Evolutionary conservation across 2,797 vertebrate genomes (phyloP).

Genomic region (Melanogrammus aeglefinus): DNA sequence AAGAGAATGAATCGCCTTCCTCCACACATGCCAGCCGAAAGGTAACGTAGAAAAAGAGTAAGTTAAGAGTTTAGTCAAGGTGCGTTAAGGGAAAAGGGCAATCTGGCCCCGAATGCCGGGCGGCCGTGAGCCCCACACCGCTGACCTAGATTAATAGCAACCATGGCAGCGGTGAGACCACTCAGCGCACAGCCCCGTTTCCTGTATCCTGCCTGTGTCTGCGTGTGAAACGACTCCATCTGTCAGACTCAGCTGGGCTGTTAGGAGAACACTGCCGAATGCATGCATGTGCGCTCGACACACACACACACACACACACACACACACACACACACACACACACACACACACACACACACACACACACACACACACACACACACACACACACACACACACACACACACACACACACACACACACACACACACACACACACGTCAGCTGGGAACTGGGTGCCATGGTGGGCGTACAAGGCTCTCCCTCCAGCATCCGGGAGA

Average conservation of each 20-base stretch:
- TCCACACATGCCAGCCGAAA: background rate
- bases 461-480: slow-evolving; percentile 54
- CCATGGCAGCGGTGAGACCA: slow-evolving; percentile 56
- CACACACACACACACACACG: slow-evolving; percentile 15
- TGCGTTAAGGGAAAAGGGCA: slow-evolving; percentile 55
- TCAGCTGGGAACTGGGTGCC: slow-evolving; percentile 48
- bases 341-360: slow-evolving; percentile 3
- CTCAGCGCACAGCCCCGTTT: slow-evolving; percentile 62
- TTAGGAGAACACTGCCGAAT: slow-evolving; percentile 54
- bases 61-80: slow-evolving; percentile 51
- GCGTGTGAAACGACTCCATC: slow-evolving; percentile 74
- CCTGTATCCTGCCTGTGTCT: slow-evolving; percentile 69
- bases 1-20: background rate
- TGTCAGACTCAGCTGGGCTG: slow-evolving; percentile 71
- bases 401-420: slow-evolving; percentile 5
- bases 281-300: slow-evolving; percentile 28
- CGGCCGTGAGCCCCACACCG: slow-evolving; percentile 47
- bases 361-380: slow-evolving; percentile 27
- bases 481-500: slow-evolving; percentile 47
- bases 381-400: slow-evolving; percentile 33
- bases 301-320: slow-evolving; percentile 32
- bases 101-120: slow-evolving; percentile 53
- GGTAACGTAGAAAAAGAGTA: slow-evolving; percentile 22
- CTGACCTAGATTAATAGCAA: slow-evolving; percentile 72
- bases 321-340: slow-evolving; percentile 29